Evolutionary conservation across 35 echinoderm and acorn worm species (phyloP), one percentile per base, ranked within the genome.

Genomic region (Acanthaster planci): DNA sequence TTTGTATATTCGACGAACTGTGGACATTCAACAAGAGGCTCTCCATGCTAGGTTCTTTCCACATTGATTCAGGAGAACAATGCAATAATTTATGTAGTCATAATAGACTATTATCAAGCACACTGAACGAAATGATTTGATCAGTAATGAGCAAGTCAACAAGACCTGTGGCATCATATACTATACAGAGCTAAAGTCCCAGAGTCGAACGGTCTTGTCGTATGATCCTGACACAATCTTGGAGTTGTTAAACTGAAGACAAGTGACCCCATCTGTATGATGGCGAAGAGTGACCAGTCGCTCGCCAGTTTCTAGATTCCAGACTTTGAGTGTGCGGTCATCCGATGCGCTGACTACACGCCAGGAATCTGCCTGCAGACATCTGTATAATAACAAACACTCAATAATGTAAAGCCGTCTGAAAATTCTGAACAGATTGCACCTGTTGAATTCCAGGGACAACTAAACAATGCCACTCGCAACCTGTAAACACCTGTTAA

Each of bases 161-260:
- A 6, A 7, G 10, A 32, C 68, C 23, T 26, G 31, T 36, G 76
- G 4, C 32, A 76, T 26, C 10, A n/a, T 19, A 8, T 0, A 17
- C 89, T 81, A 97, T 0, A 97, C 90, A 26, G 94, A 86, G 40
- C 87, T 86, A 39, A 97, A 97, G 59, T 97, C 95, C 95, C 95
- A 97, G 0, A 97, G 88, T 50, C 93, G 93, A 17, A 97, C 95
- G 0, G 95, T 97, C 60, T 93, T 97, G 31, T 97, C 95, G 78
- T 97, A 97, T 0, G 95, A 97, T 27, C 95, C 95, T 23, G 95
- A 97, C 0, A 97, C 95, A 79, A 97, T 97, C 64, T 93, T 97
- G 59, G 90, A 93, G 58, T 92, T 92, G 52, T 97, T 97, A 52
- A 97, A 97, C 52, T 97, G 95, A 0, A 97, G 88, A 86, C 95